phyloP scores from a whole-genome alignment of 1,140 invertebrate species.

The Heliconius hewitsoni region DNA sequence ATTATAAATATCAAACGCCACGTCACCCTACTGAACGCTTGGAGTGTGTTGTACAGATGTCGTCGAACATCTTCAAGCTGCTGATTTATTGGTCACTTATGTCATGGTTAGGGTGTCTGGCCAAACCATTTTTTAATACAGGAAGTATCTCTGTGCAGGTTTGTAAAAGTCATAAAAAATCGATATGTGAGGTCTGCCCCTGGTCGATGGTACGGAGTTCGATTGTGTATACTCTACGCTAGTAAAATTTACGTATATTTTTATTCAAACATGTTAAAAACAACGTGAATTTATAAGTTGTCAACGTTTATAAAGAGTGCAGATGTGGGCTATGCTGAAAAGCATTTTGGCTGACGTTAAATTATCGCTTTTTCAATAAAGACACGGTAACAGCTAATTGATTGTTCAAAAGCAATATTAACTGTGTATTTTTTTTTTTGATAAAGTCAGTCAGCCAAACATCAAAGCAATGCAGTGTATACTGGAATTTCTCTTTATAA shows the following conservation, averaged over 20 bases:
- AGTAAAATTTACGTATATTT: not conserved
- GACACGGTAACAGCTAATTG: not conserved
- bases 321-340: not conserved
- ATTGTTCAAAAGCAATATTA: conserved; percentile 12
- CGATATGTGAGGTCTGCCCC: conserved; percentile 39
- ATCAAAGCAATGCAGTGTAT: not conserved
- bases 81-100: conserved; percentile 52
- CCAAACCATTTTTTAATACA: conserved; percentile 38
- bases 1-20: not conserved
- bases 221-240: not conserved
- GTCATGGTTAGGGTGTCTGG: conserved; percentile 38
- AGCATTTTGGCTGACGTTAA: not conserved
- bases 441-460: not conserved
- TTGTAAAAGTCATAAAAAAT: conserved; percentile 27
- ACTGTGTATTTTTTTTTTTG: not conserved
- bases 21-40: conserved; percentile 1
- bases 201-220: not conserved
- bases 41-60: conserved; percentile 46
- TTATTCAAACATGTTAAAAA: not conserved
- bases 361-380: not conserved
- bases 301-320: not conserved
- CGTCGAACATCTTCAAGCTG: conserved; percentile 37
- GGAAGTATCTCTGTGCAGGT: conserved; percentile 27
- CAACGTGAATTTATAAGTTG: not conserved
- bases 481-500: not conserved